Base-by-base conservation (phyloP, 2,797 vertebrate species). In the Picus viridis region DNA sequence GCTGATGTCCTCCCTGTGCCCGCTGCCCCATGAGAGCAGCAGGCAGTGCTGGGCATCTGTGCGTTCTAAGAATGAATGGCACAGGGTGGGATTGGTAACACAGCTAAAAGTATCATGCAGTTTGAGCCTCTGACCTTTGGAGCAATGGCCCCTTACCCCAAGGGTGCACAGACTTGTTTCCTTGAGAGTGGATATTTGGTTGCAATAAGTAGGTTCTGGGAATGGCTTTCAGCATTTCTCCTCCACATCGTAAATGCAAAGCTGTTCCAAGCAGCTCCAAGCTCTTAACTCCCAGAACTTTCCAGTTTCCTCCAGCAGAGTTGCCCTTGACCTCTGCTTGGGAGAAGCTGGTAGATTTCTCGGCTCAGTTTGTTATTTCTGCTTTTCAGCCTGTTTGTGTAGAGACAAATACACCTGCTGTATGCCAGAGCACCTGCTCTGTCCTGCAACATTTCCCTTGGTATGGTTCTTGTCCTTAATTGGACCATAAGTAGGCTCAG, bases 391-490 rank as follows among this genome's bases (percentile, higher is more conserved):
- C 81, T 36, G 9, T 62, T 43, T 79, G n/a, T 58, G 1, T 29
- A 80, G 75, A 54, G 57, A 86, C 65, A 73, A 56, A 36, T 54
- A 47, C 88, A 96, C 89, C 92, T 96, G 93, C 89, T 89, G 34
- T 88, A 68, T 91, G 73, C 57, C 78, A 63, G 68, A 86, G 83
- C 96, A 94, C 89, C 94, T 94, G 88, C 88, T 89, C 54, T 72
- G 41, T 49, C 83, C 79, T 85, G 63, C 43, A 82, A 2, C 9
- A 0, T 90, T 95, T 81, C 64, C 20, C 23, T 74, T 79, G 54
- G 47, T 36, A 39, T 2, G 1, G 6, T 89, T 93, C 39, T 92
- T 86, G 32, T 65, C 80, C 63, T 80, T 93, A 94, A 91, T 51
- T 74, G 84, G 75, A 54, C 70, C 43, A 2, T 85, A 72, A 83